These are phyloP conservation scores for Daktulosphaira vitifoliae DNA, from an alignment of 1,140 invertebrate genomes.

Conservation along the genomic window DNA sequence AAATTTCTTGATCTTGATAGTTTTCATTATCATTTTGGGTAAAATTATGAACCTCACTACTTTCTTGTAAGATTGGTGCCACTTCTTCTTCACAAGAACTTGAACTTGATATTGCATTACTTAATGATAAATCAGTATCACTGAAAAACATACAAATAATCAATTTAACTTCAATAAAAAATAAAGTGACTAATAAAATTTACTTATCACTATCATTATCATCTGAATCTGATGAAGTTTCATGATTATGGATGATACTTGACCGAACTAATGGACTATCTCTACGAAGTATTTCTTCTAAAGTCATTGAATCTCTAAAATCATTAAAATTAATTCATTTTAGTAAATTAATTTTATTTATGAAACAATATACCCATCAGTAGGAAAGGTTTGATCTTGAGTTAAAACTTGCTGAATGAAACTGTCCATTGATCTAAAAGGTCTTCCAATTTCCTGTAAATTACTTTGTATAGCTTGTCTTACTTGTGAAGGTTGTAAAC, in stretches of 20 bases:
- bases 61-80: too few species aligned
- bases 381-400: background rate
- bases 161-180: background rate
- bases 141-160: constrained; percentile 8
- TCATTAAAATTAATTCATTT: too few species aligned
- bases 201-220: background rate
- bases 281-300: constrained; percentile 6
- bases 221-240: background rate
- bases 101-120: background rate
- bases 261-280: background rate
- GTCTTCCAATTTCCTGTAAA: constrained; percentile 49
- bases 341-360: too few species aligned
- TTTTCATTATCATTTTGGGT: too few species aligned
- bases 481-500: constrained; percentile 58
- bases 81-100: background rate
- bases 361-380: background rate
- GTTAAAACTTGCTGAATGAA: constrained; percentile 23
- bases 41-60: too few species aligned
- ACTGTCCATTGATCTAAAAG: constrained; percentile 46
- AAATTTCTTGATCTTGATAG: too few species aligned
- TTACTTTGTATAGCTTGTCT: constrained; percentile 53
- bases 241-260: background rate
- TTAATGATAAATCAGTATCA: background rate
- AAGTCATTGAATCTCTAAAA: constrained; percentile 10
- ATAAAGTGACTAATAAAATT: background rate